phyloP scores from a whole-genome alignment of 2,797 vertebrate genomes.

The Lycodopsis pacificus region DNA sequence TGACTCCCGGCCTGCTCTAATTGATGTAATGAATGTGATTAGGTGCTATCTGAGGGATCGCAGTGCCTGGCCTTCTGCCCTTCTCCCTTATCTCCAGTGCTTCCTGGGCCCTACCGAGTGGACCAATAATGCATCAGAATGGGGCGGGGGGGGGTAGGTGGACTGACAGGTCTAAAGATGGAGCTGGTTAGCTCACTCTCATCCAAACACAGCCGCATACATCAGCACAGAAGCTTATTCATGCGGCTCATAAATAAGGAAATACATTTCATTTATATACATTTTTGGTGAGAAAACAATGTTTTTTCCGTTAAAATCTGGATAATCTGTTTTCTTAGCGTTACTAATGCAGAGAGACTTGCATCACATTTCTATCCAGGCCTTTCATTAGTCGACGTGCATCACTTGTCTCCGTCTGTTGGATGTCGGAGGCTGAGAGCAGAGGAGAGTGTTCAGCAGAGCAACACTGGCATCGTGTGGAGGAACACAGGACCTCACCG shows the following conservation, averaged over 20 bases:
- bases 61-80: slow-evolving; percentile 70
- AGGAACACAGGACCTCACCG: slow-evolving; percentile 4
- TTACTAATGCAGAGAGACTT: not conserved
- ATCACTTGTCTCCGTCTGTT: not conserved
- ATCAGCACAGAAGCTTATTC: not conserved
- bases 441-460: slow-evolving; percentile 6
- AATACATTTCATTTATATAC: not conserved
- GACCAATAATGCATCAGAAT: slow-evolving; percentile 74
- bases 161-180: slow-evolving; percentile 49
- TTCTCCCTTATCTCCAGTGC: slow-evolving; percentile 77
- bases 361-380: not conserved
- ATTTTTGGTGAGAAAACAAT: not conserved
- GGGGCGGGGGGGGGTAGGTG: slow-evolving; percentile 8
- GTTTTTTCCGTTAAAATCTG: not conserved
- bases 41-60: slow-evolving; percentile 83
- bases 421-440: not conserved
- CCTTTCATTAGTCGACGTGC: not conserved
- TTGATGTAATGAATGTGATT: slow-evolving; percentile 88
- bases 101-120: slow-evolving; percentile 77
- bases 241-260: not conserved
- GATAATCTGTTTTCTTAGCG: not conserved
- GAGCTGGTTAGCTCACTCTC: slow-evolving; percentile 5
- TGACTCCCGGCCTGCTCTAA: slow-evolving; percentile 76
- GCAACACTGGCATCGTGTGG: slow-evolving; percentile 76
- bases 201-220: not conserved